Base-by-base conservation (phyloP, 2,888 invertebrate genomes). In the Acanthococcus lagerstroemiae region DNA sequence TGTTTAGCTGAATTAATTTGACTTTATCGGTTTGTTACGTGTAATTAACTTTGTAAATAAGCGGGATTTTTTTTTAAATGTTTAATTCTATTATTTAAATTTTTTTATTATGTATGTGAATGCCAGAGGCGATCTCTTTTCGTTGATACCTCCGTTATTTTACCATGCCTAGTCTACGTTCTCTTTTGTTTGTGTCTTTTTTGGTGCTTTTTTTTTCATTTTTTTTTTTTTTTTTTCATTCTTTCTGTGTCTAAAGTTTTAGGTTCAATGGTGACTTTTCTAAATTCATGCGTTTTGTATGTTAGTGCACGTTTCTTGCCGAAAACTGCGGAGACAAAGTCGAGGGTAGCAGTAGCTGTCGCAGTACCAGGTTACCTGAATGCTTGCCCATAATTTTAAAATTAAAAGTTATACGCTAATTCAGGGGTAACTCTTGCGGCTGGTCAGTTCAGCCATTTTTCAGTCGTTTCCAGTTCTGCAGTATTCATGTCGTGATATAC, bases 1-100 rank as follows among this genome's bases (percentile, higher is more conserved):
- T 61, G 61, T 61, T 61, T 61, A 61, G 61, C 61, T 61, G 61
- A 61, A 61, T 61, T 61, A 52, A 61, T 61, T 61, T 52, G 58
- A 61, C 27, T 61, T 61, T 61, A 52, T 61, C 52, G 52, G 61
- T 61, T 61, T 61, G 61, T 61, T 61, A 61, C 24, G 50, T 61
- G 61, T 61, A 61, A 61, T 50, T n/a, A n/a, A n/a, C n/a, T n/a
- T n/a, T n/a, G n/a, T 15, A 6, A 22, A 55, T 25, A 17, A 25
- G 55, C 21, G 24, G 25, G 17, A 27, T 26, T 60, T 37, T 46
- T 50, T 61, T 50, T 46, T 58, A 22, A 12, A 15, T 55, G 4
- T 24, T 61, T 24, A 19, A 27, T 26, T 48, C 22, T 60, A 19
- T n/a, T 27, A 15, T 9, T 37, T 9, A 37, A n/a, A 15, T 37